phyloP scores from a whole-genome alignment of 2,113 vertebrate genomes.

The Nothocercus julius region DNA sequence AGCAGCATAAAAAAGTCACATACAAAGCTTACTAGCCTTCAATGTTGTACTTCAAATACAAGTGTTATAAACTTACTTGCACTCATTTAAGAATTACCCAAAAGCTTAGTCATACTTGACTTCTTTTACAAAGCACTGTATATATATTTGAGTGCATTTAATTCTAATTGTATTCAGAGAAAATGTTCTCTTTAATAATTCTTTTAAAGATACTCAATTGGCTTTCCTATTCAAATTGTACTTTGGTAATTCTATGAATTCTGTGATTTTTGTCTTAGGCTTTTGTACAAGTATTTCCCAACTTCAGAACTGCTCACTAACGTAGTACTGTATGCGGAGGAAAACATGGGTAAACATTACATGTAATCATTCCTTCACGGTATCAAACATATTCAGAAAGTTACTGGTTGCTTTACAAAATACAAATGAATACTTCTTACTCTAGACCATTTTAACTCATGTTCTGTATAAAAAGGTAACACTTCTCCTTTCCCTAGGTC shows the following conservation, averaged over 20 bases:
- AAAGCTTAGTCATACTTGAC: background rate
- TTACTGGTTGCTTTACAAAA: background rate
- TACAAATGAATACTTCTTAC: background rate
- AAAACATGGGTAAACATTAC: background rate
- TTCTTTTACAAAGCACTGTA: background rate
- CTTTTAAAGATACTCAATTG: background rate
- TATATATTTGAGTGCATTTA: background rate
- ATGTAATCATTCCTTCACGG: background rate
- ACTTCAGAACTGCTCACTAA: background rate
- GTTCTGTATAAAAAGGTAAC: background rate
- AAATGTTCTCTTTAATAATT: background rate
- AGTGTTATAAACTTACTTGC: background rate
- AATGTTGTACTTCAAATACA: background rate
- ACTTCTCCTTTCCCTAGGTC: background rate
- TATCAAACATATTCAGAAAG: background rate
- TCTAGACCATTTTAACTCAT: background rate
- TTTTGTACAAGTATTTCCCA: accelerated
- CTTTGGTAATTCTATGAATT: background rate
- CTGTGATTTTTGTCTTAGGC: background rate
- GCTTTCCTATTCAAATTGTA: background rate
- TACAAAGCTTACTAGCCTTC: background rate
- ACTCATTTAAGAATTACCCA: background rate
- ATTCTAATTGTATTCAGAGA: background rate
- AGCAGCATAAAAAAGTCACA: background rate
- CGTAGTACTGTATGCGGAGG: background rate